Evolutionary conservation across 2,797 vertebrate species (phyloP).

Genomic region (Semotilus atromaculatus): DNA sequence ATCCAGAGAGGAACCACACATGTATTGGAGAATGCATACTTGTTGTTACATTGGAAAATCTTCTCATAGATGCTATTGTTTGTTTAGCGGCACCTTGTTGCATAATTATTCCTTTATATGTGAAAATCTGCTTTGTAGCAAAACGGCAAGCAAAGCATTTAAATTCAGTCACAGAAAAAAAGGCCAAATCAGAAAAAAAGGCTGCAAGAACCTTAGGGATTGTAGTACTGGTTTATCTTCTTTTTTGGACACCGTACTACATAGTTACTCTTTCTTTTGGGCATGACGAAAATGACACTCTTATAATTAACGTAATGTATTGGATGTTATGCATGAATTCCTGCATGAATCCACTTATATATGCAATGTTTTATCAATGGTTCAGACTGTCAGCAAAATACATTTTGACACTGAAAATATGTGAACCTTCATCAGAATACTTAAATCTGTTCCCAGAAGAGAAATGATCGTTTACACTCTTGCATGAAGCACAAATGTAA

Average conservation of each 20-base stretch:
- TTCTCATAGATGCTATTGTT: slow-evolving; percentile 47
- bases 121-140: slow-evolving; percentile 63
- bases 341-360: slow-evolving; percentile 70
- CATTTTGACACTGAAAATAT: slow-evolving; percentile 65
- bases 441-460: slow-evolving; percentile 29
- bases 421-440: slow-evolving; percentile 15
- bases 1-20: slow-evolving; percentile 54
- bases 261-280: slow-evolving; percentile 56
- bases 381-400: slow-evolving; percentile 65
- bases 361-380: slow-evolving; percentile 72
- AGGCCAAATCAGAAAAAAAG: slow-evolving; percentile 66
- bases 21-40: slow-evolving; percentile 67
- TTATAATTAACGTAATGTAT: slow-evolving; percentile 44
- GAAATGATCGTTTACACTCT: background rate
- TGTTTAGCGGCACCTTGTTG: background rate
- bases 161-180: slow-evolving; percentile 23
- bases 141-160: slow-evolving; percentile 65
- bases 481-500: slow-evolving; percentile 4
- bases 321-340: slow-evolving; percentile 70
- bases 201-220: slow-evolving; percentile 70
- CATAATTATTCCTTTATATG: slow-evolving; percentile 58
- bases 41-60: slow-evolving; percentile 44
- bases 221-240: slow-evolving; percentile 63
- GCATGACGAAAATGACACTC: background rate
- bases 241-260: slow-evolving; percentile 70